Conservation (phyloP, 2,113 vertebrate genomes). For the Mastomys coucha region DNA sequence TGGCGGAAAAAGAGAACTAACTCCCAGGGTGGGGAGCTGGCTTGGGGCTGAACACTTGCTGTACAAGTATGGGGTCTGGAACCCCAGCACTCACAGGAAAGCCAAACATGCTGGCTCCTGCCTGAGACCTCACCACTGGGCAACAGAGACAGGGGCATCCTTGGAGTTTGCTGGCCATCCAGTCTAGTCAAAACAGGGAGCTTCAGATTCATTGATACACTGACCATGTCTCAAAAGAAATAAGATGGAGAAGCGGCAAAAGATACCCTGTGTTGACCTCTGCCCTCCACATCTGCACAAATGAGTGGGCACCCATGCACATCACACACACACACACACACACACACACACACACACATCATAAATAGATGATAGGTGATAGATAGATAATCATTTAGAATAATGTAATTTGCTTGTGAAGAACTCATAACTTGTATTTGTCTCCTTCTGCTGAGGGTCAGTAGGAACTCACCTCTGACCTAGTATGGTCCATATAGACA, state of each 20-base stretch:
- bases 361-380: neutral
- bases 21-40: neutral
- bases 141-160: neutral
- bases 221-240: neutral
- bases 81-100: neutral
- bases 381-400: neutral
- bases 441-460: neutral
- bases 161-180: neutral
- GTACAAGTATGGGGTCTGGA: neutral
- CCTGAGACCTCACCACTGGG: neutral
- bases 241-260: no score
- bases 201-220: neutral
- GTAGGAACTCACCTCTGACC: neutral
- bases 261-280: neutral
- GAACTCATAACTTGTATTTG: neutral
- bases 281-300: neutral
- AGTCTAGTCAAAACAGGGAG: neutral
- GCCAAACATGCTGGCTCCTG: neutral
- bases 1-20: neutral
- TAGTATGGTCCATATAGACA: fast-evolving
- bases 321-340: neutral
- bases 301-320: no score
- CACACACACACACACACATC: neutral
- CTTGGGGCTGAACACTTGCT: neutral
- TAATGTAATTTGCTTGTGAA: constrained; percentile 9